A percentile compares a stretch with the other conserved stretches of the same genome.
Conservation (phyloP, 2,797 vertebrate genomes). For the Aphelocoma californica region DNA sequence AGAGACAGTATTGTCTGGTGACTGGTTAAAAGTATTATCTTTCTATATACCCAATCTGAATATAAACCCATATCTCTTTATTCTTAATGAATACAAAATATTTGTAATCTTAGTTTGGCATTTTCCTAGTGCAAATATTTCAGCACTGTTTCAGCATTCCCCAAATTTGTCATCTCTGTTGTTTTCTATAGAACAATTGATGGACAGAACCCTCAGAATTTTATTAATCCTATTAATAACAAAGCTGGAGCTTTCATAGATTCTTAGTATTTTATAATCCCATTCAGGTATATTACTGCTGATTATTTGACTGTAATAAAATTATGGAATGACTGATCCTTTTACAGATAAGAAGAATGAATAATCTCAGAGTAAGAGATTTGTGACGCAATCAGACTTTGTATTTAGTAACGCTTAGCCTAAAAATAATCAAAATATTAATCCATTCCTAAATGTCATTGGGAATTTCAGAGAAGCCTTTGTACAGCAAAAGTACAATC, state of each 20-base stretch:
- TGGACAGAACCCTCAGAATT: background rate
- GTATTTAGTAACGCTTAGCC: conserved; percentile 43
- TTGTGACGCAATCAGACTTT: background rate
- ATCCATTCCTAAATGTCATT: conserved; percentile 35
- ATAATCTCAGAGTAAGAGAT: conserved; percentile 41
- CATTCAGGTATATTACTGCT: conserved; percentile 4
- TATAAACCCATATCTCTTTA: background rate
- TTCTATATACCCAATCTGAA: background rate
- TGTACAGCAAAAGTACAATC: conserved; percentile 10
- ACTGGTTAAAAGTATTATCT: background rate
- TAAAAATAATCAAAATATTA: conserved; percentile 54
- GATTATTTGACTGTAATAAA: conserved; percentile 33
- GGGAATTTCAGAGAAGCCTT: conserved; percentile 28
- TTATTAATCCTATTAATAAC: background rate
- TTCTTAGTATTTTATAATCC: conserved; percentile 17
- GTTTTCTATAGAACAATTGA: background rate
- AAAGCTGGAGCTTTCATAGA: background rate
- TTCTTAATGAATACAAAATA: background rate
- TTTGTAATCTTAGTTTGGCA: background rate
- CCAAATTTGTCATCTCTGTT: background rate
- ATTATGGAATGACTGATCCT: background rate
- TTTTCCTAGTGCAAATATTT: background rate
- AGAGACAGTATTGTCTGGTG: background rate
- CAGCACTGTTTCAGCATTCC: background rate
- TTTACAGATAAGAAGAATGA: conserved; percentile 54